Evolutionary conservation across 2,888 invertebrate genomes (phyloP).

Genomic region (Volucella zonaria): DNA sequence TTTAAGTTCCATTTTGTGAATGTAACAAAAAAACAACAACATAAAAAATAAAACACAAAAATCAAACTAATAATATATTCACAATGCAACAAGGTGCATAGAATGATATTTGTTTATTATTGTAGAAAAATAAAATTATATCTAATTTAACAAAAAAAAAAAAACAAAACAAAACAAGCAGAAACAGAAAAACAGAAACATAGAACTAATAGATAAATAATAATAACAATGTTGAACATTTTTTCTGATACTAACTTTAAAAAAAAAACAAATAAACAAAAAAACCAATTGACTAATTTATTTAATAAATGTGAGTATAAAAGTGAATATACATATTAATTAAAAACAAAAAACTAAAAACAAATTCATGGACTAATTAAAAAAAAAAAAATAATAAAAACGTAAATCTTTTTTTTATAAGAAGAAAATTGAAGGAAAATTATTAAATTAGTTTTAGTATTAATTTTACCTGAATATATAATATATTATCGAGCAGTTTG

Average conservation of each 20-base stretch:
- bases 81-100: slow-evolving; percentile 63
- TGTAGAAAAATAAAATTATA: slow-evolving; percentile 27
- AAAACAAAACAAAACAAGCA: no score
- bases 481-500: slow-evolving; percentile 60
- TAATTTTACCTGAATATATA: slow-evolving; percentile 67
- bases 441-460: slow-evolving; percentile 61
- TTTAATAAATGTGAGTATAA: slow-evolving; percentile 72
- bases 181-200: slow-evolving; percentile 40
- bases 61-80: slow-evolving; percentile 53
- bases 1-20: slow-evolving; percentile 52
- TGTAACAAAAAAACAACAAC: slow-evolving; percentile 42
- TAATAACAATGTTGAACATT: slow-evolving; percentile 76
- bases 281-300: slow-evolving; percentile 69
- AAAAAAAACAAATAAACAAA: slow-evolving; percentile 72
- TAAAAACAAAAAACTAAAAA: slow-evolving; percentile 50
- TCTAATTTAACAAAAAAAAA: slow-evolving; percentile 34
- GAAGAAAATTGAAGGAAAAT: slow-evolving; percentile 44
- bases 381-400: slow-evolving; percentile 32
- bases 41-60: slow-evolving; percentile 34
- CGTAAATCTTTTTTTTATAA: slow-evolving; percentile 30
- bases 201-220: slow-evolving; percentile 68
- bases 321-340: slow-evolving; percentile 71
- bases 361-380: slow-evolving; percentile 57
- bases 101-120: slow-evolving; percentile 68
- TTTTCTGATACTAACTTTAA: slow-evolving; percentile 77